Evolutionary conservation across 2,888 invertebrate species (phyloP).

Genomic region (Unio delphinus): DNA sequence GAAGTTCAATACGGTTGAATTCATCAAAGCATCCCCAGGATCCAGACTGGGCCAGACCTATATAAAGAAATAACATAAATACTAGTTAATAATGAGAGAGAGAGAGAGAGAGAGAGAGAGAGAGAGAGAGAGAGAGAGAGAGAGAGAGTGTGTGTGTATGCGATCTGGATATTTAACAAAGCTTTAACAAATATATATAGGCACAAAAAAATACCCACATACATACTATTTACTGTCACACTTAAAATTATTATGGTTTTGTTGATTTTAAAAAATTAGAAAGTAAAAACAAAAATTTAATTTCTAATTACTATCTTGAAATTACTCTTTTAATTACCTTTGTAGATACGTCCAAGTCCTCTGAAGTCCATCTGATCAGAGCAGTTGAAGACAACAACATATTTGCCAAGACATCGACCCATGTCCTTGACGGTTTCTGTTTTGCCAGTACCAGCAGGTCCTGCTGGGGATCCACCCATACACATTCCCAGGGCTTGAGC

Average conservation of each 20-base stretch:
- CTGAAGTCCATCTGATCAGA: constrained; percentile 73
- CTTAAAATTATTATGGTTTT: too few species aligned
- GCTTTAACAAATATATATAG: too few species aligned
- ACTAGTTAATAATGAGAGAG: neutral
- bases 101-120: neutral
- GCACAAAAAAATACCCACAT: too few species aligned
- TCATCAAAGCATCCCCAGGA: constrained; percentile 73
- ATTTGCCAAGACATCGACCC: constrained; percentile 72
- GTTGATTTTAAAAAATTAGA: too few species aligned
- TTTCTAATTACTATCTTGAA: too few species aligned
- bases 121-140: too few species aligned
- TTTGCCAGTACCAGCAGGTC: constrained; percentile 93
- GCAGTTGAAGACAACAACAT: constrained; percentile 73
- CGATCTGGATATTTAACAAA: too few species aligned
- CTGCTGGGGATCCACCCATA: constrained; percentile 97
- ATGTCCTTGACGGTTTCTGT: constrained; percentile 72
- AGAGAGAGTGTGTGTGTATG: too few species aligned
- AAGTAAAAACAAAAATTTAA: too few species aligned
- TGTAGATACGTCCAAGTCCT: constrained; percentile 72
- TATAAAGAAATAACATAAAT: neutral
- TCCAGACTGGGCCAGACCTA: constrained; percentile 72
- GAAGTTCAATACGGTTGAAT: constrained; percentile 83
- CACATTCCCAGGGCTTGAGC: constrained; percentile 96
- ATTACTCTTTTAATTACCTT: constrained; percentile 53
- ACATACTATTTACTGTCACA: too few species aligned